phyloP scores from a whole-genome alignment of 2,888 invertebrate genomes.

The Conus canariensis region DNA sequence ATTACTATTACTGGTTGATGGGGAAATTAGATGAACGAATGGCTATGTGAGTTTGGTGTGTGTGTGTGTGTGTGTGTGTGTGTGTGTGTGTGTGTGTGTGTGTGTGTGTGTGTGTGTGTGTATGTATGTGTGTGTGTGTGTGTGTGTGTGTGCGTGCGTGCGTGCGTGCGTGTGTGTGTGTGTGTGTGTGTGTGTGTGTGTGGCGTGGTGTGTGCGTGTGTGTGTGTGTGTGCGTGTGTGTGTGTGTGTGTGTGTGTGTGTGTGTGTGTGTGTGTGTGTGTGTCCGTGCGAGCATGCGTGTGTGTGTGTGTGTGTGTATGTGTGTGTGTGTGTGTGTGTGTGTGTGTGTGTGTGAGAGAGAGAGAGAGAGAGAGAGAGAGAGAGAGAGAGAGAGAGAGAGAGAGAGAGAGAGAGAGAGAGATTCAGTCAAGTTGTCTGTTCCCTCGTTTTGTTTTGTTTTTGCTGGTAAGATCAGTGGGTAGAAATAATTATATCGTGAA shows the following conservation, averaged over 20 bases:
- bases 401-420: too few relatives aligned
- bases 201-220: too few relatives aligned
- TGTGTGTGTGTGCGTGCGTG: neutral
- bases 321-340: constrained; percentile 1
- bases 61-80: constrained; percentile 26
- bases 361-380: too few relatives aligned
- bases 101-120: neutral
- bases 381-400: too few relatives aligned
- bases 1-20: too few relatives aligned
- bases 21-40: too few relatives aligned
- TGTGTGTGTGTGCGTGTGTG: neutral
- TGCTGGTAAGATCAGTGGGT: too few relatives aligned
- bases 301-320: constrained; percentile 9
- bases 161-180: neutral
- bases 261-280: constrained; percentile 29
- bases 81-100: constrained; percentile 27
- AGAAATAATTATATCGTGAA: too few relatives aligned
- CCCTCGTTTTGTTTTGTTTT: too few relatives aligned
- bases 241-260: constrained; percentile 5
- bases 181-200: too few relatives aligned
- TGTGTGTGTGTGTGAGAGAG: neutral
- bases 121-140: neutral
- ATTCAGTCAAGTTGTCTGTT: too few relatives aligned
- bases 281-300: neutral
- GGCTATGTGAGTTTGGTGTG: neutral